Conservation (phyloP, 53 echinoderm and acorn worm species). For the Holothuria scabra region DNA sequence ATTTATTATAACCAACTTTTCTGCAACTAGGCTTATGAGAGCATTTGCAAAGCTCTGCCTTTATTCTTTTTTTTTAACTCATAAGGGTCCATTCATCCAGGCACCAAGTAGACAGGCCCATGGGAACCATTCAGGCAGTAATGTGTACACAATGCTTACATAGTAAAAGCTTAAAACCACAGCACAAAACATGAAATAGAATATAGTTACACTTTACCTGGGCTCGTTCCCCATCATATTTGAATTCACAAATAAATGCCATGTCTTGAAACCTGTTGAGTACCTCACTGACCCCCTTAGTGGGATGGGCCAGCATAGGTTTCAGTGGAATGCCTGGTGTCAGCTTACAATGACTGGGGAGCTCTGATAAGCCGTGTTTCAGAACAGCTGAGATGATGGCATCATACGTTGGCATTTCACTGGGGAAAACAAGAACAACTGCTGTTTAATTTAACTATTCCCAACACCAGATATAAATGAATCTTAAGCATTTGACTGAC, state of each 20-base stretch:
- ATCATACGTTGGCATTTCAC: conserved; percentile 93
- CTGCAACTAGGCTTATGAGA: too few species aligned
- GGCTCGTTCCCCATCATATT: conserved; percentile 96
- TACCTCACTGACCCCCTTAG: conserved; percentile 97
- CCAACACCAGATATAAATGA: too few species aligned
- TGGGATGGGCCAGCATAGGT: conserved; percentile 98
- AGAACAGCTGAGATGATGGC: conserved; percentile 74
- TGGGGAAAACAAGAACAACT: conserved; percentile 17
- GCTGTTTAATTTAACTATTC: too few species aligned
- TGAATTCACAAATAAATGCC: conserved; percentile 95
- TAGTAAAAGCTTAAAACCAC: background rate
- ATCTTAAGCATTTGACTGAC: too few species aligned
- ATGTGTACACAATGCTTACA: background rate
- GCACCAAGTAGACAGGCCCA: too few species aligned
- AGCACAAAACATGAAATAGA: too few species aligned
- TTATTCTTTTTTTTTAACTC: too few species aligned
- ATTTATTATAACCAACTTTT: too few species aligned
- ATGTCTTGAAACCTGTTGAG: conserved; percentile 88
- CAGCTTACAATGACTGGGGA: conserved; percentile 89
- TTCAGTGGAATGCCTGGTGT: conserved; percentile 94
- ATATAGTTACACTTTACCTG: conserved; percentile 62
- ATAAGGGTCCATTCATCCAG: too few species aligned
- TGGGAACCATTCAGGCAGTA: too few species aligned
- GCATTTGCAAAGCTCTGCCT: too few species aligned
- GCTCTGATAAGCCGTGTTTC: conserved; percentile 70